These are phyloP conservation scores for Micrastur ruficollis DNA, from an alignment of 2,797 vertebrate species.

Conservation along the genomic window DNA sequence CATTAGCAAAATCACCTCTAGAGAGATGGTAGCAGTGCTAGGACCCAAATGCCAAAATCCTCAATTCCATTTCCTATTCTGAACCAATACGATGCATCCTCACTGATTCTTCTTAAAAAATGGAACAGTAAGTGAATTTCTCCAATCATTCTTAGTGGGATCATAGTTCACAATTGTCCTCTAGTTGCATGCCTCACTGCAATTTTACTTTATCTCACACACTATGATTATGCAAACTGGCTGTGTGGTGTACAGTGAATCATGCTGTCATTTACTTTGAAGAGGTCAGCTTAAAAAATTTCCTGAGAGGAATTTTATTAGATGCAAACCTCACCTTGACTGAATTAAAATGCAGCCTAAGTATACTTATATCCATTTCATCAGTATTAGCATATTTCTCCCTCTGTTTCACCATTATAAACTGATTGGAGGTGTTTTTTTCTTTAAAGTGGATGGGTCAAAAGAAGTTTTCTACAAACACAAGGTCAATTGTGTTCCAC, in stretches of 20 bases:
- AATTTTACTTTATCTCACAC: not conserved
- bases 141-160: not conserved
- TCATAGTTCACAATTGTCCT: not conserved
- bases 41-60: not conserved
- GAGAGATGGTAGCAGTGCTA: not conserved
- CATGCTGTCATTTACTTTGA: not conserved
- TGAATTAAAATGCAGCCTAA: constrained; percentile 17
- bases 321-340: not conserved
- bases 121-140: constrained; percentile 5
- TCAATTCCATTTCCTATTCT: not conserved
- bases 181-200: not conserved
- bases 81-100: not conserved
- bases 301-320: constrained; percentile 27
- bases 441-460: constrained; percentile 7
- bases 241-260: not conserved
- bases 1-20: not conserved
- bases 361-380: not conserved
- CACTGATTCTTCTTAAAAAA: not conserved
- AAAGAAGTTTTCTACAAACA: not conserved
- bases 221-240: constrained; percentile 22
- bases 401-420: not conserved
- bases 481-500: not conserved
- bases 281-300: constrained; percentile 34
- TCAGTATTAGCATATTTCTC: not conserved
- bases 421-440: not conserved